Conservation (phyloP, 2,113 vertebrate genomes). For the Speoplatyrhinus poulsoni region DNA sequence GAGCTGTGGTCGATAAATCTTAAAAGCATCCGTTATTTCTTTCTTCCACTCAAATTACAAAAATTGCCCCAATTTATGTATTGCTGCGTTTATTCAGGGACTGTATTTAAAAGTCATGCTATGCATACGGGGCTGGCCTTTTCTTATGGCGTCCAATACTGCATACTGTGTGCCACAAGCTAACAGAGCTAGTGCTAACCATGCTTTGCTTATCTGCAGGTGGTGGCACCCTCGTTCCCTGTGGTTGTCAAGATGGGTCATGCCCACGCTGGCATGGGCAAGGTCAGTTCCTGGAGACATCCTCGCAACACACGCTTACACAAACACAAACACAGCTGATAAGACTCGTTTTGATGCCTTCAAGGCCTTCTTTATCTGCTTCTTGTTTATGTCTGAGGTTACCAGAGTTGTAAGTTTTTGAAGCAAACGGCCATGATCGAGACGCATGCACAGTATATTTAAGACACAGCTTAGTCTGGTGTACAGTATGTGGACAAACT, state of each 20-base stretch:
- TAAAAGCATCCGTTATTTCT: constrained; percentile 50
- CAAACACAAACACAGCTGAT: background rate
- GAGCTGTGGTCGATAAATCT: constrained; percentile 28
- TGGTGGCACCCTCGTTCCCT: constrained; percentile 83
- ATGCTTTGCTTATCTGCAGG: constrained; percentile 73
- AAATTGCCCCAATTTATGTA: constrained; percentile 22
- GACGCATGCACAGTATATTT: too few relatives aligned
- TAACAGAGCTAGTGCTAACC: too few relatives aligned
- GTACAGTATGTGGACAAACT: too few relatives aligned
- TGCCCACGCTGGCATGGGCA: constrained; percentile 92
- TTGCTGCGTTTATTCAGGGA: constrained; percentile 17
- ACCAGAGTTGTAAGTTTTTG: too few relatives aligned
- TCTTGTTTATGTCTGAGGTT: too few relatives aligned
- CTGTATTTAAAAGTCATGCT: too few relatives aligned
- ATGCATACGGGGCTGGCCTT: too few relatives aligned
- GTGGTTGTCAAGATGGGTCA: constrained; percentile 94
- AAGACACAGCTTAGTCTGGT: too few relatives aligned
- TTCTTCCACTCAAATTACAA: constrained; percentile 34
- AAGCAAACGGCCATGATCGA: too few relatives aligned
- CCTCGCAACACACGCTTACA: background rate
- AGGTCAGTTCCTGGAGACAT: constrained; percentile 75
- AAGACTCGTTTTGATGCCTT: background rate
- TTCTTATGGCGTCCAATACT: too few relatives aligned
- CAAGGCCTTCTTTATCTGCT: too few relatives aligned
- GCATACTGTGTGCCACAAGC: too few relatives aligned